Base-by-base conservation (phyloP, 2,888 invertebrate genomes). In the Prosapia bicincta region DNA sequence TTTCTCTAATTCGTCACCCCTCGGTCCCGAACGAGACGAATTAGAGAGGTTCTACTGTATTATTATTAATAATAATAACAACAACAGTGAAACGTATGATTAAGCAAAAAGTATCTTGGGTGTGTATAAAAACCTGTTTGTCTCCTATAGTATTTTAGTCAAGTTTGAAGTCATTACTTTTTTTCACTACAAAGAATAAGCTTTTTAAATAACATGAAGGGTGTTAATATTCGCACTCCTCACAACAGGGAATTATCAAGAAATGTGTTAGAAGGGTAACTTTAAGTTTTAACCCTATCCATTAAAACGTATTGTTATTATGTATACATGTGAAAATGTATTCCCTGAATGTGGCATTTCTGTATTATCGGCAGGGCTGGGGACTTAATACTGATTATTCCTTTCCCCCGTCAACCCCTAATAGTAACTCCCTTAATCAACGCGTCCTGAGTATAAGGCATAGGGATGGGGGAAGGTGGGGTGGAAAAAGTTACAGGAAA, bases 321-420 rank as follows among this genome's bases (percentile, higher is more conserved):
- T 72, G 72, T 72, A 72, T 72, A 72, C 65, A 72, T 32, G 72
- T 72, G 72, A 66, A 72, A 72, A 72, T 72, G 72, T 72, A 72
- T 72, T 72, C 72, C 66, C 28, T 66, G 72, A 72, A 54, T 72
- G 72, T 66, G 72, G 72, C 72, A 66, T 32, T 32, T 65, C 54
- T 66, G 66, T 66, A 72, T 66, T 76, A 76, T 76, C 76, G 71
- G 70, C 72, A 69, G 73, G 43, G 73, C 66, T 43, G 26, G 54
- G 54, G 69, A 67, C 68, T 69, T 76, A 76, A 76, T 76, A 73
- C 76, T 73, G 76, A 76, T 76, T 76, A 76, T 68, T 70, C 75
- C 75, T 54, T 54, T 54, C 54, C 54, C 54, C 54, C 54, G 54
- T 54, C 70, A 67, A 66, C 71, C 70, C 75, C 75, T 71, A 70